phyloP scores from a whole-genome alignment of 1,140 invertebrate genomes.

The Acarapis woodi region DNA sequence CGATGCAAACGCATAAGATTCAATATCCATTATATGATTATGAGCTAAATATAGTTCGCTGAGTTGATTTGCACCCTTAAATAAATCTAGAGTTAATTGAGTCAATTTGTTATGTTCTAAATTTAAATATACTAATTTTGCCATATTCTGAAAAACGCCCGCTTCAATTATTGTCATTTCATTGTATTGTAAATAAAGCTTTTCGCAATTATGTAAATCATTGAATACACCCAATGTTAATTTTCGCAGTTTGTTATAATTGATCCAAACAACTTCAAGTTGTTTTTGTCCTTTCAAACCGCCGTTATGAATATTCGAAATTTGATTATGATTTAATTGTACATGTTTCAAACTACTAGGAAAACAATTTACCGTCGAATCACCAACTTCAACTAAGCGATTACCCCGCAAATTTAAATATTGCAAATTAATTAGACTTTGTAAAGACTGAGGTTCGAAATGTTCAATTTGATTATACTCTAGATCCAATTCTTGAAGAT shows the following conservation, averaged over 20 bases:
- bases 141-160: conserved; percentile 39
- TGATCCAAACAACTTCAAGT: conserved; percentile 55
- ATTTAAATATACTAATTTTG: conserved; percentile 27
- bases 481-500: conserved; percentile 48
- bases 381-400: conserved; percentile 36
- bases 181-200: conserved; percentile 53
- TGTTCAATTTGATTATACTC: conserved; percentile 51
- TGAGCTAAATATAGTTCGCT: conserved; percentile 31
- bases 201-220: conserved; percentile 37
- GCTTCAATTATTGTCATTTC: conserved; percentile 44
- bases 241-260: conserved; percentile 42
- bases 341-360: conserved; percentile 47
- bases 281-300: conserved; percentile 42
- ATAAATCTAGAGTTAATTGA: conserved; percentile 15
- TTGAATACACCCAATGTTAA: conserved; percentile 37
- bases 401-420: conserved; percentile 64
- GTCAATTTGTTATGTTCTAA: conserved; percentile 17
- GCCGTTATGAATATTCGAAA: conserved; percentile 40
- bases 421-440: conserved; percentile 46
- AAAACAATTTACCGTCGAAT: conserved; percentile 32
- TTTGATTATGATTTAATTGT: conserved; percentile 49
- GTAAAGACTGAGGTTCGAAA: conserved; percentile 51
- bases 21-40: conserved; percentile 24
- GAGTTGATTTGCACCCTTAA: conserved; percentile 28
- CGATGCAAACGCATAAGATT: conserved; percentile 26